phyloP scores from a whole-genome alignment of 2,797 vertebrate species.

The Liasis olivaceus region DNA sequence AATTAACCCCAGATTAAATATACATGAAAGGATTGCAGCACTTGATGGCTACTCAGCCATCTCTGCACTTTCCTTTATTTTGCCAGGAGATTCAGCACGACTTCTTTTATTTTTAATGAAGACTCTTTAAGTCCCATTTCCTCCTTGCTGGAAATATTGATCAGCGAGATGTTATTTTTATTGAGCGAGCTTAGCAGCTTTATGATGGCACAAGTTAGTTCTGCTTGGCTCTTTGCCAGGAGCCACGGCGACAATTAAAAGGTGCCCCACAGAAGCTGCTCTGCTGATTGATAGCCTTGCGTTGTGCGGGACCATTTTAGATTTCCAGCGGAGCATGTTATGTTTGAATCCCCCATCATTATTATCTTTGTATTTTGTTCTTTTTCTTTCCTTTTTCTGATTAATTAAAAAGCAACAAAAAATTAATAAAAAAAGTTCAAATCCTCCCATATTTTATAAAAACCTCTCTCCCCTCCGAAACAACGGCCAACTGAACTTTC shows the following conservation, averaged over 20 bases:
- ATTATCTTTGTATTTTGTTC: too few species aligned
- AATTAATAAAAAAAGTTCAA: too few species aligned
- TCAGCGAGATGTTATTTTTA: slow-evolving; percentile 2
- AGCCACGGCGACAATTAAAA: neutral
- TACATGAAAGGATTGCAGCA: neutral
- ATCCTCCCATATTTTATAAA: neutral
- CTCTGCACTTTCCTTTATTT: neutral
- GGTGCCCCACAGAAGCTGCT: neutral
- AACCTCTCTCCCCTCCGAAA: too few species aligned
- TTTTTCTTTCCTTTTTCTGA: too few species aligned
- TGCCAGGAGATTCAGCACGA: neutral
- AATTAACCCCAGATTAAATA: slow-evolving; percentile 6
- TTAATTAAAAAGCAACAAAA: too few species aligned
- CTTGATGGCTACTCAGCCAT: neutral
- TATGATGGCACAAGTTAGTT: neutral
- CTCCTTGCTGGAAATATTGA: slow-evolving; percentile 7
- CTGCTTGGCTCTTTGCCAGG: neutral
- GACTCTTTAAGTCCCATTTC: neutral
- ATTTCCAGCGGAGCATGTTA: neutral
- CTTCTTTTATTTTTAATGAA: neutral
- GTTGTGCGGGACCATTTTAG: neutral
- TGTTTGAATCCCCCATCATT: neutral
- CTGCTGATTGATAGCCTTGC: neutral
- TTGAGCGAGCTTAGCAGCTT: neutral
- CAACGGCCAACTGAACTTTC: neutral